Evolutionary conservation across 2,113 vertebrate species (phyloP).

Genomic region (Formicarius rufipectus): DNA sequence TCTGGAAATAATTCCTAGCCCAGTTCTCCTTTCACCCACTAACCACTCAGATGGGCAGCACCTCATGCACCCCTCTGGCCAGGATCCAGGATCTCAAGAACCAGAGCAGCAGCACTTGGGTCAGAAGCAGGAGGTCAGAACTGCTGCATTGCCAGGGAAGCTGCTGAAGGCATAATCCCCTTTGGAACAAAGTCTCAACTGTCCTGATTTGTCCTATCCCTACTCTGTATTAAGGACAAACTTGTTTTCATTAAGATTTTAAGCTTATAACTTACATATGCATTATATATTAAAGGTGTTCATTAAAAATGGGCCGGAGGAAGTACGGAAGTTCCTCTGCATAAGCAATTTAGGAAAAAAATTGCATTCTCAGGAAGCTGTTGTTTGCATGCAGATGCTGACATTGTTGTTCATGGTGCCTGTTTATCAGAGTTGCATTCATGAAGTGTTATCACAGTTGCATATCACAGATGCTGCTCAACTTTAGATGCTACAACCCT

Average conservation of each 20-base stretch:
- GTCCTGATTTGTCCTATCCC: background rate
- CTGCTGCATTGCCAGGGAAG: background rate
- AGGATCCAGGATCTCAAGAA: background rate
- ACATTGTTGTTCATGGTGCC: background rate
- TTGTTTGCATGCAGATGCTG: background rate
- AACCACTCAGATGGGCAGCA: background rate
- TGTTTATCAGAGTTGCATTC: background rate
- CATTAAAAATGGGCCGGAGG: background rate
- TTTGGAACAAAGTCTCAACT: background rate
- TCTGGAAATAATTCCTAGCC: background rate
- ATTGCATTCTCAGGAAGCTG: background rate
- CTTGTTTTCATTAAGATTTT: background rate
- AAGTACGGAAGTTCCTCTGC: background rate
- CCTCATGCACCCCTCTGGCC: background rate
- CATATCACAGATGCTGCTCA: background rate
- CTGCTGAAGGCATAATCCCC: background rate
- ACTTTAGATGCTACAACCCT: no score
- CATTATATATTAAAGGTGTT: background rate
- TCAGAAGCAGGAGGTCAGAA: background rate
- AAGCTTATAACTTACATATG: background rate
- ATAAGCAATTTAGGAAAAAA: background rate
- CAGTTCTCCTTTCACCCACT: background rate
- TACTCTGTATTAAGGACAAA: background rate
- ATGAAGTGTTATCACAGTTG: background rate
- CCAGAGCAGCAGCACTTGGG: accelerated